Evolutionary conservation across 2,888 invertebrate genomes (phyloP), one percentile per base, ranked within the genome.

Genomic region (Agrilus biguttatus): DNA sequence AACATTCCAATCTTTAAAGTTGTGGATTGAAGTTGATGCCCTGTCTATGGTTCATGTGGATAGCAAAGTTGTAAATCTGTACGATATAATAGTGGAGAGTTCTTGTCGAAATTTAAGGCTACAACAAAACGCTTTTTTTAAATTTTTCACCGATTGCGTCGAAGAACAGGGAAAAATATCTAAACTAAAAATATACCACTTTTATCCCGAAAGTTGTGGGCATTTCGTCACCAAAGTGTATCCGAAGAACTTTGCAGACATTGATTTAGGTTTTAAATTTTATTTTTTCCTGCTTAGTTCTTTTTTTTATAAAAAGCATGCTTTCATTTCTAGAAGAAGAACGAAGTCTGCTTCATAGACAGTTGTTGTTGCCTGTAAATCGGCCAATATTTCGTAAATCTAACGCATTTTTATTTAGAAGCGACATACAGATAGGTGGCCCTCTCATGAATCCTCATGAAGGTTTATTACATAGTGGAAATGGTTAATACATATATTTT

Each of bases 171-270:
- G 49, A 14, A 45, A 48, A 54, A 51, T 59, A 53, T 50, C 68
- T 19, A 51, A 76, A 41, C 80, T 83, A 13, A 73, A 78, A 62
- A 75, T 79, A 37, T 77, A 77, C 60, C 90, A 91, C 62, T 90
- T 83, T 60, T 75, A 77, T 49, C 81, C 83, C 10, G 61, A 67
- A 47, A 74, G 76, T 49, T 73, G 83, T 53, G 83, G 83, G 1
- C 86, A 88, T 63, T 82, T 87, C 54, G 61, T 90, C 14, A 83
- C 87, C 8, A 72, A 81, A 51, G 70, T 83, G 36, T 82, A 85
- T 58, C 77, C 83, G 13, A 73, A 74, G 54, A 74, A 71, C 44
- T 68, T 75, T 39, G 67, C 75, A 5, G 84, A 87, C 57, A 77
- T 79, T 48, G 73, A 76, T 50, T 73, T 80, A 60, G 74, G 83